A percentile compares a stretch with the other conserved stretches of the same genome.
Conservation (phyloP, 2,113 vertebrate genomes). For the Pachycephala philippinensis region DNA sequence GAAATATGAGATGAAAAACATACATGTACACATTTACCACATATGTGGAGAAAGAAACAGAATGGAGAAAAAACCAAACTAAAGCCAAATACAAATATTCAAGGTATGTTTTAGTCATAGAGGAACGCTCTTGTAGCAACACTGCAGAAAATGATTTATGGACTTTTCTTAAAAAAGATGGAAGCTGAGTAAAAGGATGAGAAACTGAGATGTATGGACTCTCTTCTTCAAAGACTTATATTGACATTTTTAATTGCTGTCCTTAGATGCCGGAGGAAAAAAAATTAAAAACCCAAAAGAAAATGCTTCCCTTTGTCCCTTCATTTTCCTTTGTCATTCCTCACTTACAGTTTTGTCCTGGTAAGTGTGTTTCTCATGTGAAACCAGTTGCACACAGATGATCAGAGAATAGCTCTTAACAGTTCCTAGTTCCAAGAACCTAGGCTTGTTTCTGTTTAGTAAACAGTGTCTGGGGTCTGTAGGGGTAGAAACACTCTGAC, state of each 20-base stretch:
- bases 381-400: not conserved
- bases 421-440: constrained; percentile 14
- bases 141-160: not conserved
- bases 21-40: not conserved
- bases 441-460: constrained; percentile 63
- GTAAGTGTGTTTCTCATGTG: constrained; percentile 2
- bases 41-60: not conserved
- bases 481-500: constrained; percentile 38
- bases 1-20: not conserved
- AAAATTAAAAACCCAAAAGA: not conserved
- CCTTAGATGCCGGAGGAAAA: not conserved
- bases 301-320: not conserved
- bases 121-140: not conserved
- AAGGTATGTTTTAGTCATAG: not conserved
- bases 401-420: not conserved
- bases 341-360: not conserved
- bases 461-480: constrained; percentile 58
- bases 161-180: not conserved
- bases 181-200: not conserved
- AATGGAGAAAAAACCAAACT: not conserved
- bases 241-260: not conserved
- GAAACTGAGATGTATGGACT: not conserved
- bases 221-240: not conserved
- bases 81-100: not conserved
- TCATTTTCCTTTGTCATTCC: not conserved